Evolutionary conservation across 2,888 invertebrate species (phyloP).

Genomic region (Poecilobothrus nobilitatus): DNA sequence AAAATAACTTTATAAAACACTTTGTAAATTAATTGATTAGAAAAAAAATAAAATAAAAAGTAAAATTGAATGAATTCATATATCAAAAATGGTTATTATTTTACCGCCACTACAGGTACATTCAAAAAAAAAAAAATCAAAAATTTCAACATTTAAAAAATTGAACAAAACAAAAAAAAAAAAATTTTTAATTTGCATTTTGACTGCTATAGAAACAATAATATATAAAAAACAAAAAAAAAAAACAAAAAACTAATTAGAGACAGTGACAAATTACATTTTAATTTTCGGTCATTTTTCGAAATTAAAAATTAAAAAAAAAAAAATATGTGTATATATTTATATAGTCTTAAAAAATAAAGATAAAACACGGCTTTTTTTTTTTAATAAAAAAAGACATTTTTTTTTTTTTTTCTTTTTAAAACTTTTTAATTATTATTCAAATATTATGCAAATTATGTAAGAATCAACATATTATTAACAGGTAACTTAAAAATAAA

Average conservation of each 20-base stretch:
- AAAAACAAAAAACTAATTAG: neutral
- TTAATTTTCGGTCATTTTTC: constrained; percentile 6
- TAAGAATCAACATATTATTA: neutral
- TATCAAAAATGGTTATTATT: no score
- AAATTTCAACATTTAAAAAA: no score
- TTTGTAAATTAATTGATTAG: no score
- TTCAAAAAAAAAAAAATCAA: no score
- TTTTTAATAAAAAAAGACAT: no score
- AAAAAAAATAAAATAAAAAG: no score
- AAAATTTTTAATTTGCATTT: neutral
- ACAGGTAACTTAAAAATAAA: neutral
- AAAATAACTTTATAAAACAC: no score
- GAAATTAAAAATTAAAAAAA: neutral
- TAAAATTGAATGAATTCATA: no score
- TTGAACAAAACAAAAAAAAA: no score
- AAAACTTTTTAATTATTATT: constrained; percentile 2
- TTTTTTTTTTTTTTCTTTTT: no score
- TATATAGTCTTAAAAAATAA: neutral
- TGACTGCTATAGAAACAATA: neutral
- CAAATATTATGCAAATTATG: constrained; percentile 6
- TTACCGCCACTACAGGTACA: no score
- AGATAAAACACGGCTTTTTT: neutral
- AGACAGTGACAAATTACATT: constrained; percentile 4
- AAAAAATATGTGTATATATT: no score
- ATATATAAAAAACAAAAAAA: neutral